Evolutionary conservation across 2,113 vertebrate species (phyloP).

Genomic region (Anser cygnoides): DNA sequence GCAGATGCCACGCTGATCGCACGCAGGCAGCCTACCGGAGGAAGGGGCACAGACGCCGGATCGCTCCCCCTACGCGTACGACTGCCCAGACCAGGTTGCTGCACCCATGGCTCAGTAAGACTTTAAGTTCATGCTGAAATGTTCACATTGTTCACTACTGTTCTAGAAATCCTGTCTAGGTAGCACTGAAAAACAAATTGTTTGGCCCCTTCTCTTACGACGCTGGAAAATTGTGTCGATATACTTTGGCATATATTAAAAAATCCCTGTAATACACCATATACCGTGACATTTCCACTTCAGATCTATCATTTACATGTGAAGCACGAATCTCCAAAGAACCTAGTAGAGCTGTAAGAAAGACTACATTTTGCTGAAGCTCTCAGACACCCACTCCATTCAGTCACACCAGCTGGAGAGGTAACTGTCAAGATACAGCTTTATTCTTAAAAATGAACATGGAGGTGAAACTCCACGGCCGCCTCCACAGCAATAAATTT

Average conservation of each 20-base stretch:
- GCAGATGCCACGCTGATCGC: conserved; percentile 11
- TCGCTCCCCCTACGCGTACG: neutral
- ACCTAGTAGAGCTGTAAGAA: conserved; percentile 66
- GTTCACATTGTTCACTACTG: conserved; percentile 36
- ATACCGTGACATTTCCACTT: conserved; percentile 65
- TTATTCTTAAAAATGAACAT: conserved; percentile 72
- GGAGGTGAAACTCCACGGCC: conserved; percentile 50
- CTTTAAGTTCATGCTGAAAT: neutral
- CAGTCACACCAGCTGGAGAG: conserved; percentile 69
- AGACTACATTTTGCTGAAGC: conserved; percentile 57
- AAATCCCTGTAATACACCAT: conserved; percentile 67
- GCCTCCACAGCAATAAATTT: conserved; percentile 45
- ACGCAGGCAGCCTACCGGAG: conserved; percentile 1
- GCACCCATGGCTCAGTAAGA: neutral
- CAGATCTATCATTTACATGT: conserved; percentile 68
- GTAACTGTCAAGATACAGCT: conserved; percentile 72
- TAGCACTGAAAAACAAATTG: conserved; percentile 37
- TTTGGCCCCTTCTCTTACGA: conserved; percentile 62
- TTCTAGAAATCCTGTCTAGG: conserved; percentile 38
- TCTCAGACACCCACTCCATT: conserved; percentile 69
- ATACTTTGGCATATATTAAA: conserved; percentile 72
- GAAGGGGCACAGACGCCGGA: neutral
- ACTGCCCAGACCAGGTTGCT: neutral
- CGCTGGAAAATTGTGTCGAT: conserved; percentile 48
- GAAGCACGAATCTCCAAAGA: conserved; percentile 67